Conservation (phyloP, 1,140 invertebrate genomes). For the Himalopsyche phryganea region DNA sequence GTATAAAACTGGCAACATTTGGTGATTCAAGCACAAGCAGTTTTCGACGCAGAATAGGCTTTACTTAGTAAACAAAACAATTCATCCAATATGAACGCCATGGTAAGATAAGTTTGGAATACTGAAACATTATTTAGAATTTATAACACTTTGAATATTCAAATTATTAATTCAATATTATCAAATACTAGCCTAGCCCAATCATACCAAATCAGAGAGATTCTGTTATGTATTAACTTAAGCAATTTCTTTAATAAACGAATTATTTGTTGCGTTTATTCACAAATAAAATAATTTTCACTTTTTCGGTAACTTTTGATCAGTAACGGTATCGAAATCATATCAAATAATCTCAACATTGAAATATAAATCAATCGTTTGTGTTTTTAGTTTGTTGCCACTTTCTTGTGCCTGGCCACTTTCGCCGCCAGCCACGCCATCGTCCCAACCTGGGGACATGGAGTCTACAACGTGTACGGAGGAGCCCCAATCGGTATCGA, state of each 20-base stretch:
- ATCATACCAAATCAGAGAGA: not conserved
- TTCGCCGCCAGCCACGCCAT: conserved; percentile 39
- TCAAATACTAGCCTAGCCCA: not conserved
- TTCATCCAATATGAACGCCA: conserved; percentile 16
- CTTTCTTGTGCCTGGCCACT: not conserved
- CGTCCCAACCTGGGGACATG: conserved; percentile 40
- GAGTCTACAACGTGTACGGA: conserved; percentile 35
- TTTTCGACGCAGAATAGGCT: conserved; percentile 23
- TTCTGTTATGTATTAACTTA: no score
- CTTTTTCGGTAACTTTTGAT: not conserved
- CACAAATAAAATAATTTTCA: no score
- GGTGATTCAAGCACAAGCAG: conserved; percentile 13
- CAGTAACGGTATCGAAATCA: not conserved
- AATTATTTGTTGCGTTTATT: no score
- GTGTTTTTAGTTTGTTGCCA: not conserved
- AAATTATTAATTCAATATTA: not conserved
- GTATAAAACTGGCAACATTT: no score
- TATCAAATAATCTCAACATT: no score
- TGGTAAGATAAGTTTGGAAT: conserved; percentile 11
- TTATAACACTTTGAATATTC: no score
- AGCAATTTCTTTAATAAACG: no score
- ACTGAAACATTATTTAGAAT: no score
- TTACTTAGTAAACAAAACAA: not conserved
- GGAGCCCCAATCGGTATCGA: conserved; percentile 36
- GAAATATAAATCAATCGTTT: no score